A percentile compares a stretch with the other conserved stretches of the same genome.
Evolutionary conservation across 2,888 invertebrate genomes (phyloP).

Genomic region (Capitulum mitella): DNA sequence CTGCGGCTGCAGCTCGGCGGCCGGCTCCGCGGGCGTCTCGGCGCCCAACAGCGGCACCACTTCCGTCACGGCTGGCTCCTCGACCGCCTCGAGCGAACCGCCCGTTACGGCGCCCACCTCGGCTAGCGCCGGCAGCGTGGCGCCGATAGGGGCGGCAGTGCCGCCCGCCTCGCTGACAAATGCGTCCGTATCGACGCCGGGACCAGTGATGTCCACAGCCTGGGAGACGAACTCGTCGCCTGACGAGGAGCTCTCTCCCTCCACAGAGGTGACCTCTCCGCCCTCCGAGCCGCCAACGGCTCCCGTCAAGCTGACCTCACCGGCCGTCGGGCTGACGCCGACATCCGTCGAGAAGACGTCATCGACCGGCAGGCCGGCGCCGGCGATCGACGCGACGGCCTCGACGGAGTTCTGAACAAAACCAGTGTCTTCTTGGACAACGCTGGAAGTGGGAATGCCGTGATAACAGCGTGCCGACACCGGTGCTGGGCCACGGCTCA

Average conservation of each 20-base stretch:
- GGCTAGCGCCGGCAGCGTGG: not conserved
- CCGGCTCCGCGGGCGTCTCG: not conserved
- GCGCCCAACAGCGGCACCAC: not conserved
- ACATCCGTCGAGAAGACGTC: not conserved
- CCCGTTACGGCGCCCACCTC: not conserved
- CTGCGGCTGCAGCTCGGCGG: not conserved
- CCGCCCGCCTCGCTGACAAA: too few species aligned
- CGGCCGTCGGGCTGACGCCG: not conserved
- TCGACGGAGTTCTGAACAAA: not conserved
- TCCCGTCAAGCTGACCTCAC: not conserved
- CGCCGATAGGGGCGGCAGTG: not conserved
- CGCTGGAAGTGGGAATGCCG: not conserved
- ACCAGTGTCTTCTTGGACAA: not conserved
- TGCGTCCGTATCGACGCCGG: not conserved
- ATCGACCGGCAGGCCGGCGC: not conserved
- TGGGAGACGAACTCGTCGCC: not conserved
- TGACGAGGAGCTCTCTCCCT: not conserved
- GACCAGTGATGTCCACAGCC: not conserved
- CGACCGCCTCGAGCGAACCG: not conserved
- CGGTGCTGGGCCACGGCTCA: not conserved
- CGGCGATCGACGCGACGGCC: not conserved
- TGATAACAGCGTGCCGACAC: not conserved
- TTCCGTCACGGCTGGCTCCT: not conserved
- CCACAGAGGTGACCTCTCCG: not conserved
- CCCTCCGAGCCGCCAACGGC: not conserved